phyloP scores from a whole-genome alignment of 1,140 invertebrate species.

The Tenebrio molitor region DNA sequence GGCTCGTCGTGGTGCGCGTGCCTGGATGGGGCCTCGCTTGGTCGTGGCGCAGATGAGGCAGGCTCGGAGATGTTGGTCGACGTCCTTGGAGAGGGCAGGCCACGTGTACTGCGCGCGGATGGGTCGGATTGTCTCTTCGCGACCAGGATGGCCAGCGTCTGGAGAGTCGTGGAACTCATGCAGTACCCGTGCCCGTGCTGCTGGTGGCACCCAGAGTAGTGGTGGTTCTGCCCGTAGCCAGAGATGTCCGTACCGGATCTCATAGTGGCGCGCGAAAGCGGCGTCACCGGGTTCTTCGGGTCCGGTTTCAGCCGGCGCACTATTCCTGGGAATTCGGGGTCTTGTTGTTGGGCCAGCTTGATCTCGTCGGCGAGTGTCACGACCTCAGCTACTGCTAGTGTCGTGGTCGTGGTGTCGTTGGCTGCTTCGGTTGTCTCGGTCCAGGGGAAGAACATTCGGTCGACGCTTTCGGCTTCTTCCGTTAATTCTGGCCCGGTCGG shows the following conservation, averaged over 20 bases:
- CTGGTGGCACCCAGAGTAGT: background rate
- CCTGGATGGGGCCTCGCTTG: background rate
- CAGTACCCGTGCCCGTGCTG: background rate
- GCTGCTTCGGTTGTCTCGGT: background rate
- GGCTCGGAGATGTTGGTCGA: background rate
- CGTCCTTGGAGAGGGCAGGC: background rate
- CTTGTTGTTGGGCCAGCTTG: background rate
- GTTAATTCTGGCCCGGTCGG: background rate
- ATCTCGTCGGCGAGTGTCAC: background rate
- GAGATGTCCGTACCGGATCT: background rate
- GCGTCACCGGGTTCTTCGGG: constrained; percentile 5
- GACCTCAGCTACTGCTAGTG: background rate
- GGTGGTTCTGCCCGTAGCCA: background rate
- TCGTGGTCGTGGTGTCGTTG: background rate
- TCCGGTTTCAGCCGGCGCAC: background rate
- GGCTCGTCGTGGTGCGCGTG: background rate
- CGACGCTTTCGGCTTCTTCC: background rate
- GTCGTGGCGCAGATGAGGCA: constrained; percentile 7
- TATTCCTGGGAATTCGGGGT: background rate
- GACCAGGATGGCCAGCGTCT: background rate
- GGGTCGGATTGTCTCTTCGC: background rate
- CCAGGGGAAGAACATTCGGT: background rate
- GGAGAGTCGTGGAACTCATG: constrained; percentile 5
- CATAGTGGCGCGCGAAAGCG: background rate
- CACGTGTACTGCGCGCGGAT: background rate